A percentile compares a stretch with the other conserved stretches of the same genome.
Conservation (phyloP, 2,797 vertebrate species). For the Novumbra hubbsi region DNA sequence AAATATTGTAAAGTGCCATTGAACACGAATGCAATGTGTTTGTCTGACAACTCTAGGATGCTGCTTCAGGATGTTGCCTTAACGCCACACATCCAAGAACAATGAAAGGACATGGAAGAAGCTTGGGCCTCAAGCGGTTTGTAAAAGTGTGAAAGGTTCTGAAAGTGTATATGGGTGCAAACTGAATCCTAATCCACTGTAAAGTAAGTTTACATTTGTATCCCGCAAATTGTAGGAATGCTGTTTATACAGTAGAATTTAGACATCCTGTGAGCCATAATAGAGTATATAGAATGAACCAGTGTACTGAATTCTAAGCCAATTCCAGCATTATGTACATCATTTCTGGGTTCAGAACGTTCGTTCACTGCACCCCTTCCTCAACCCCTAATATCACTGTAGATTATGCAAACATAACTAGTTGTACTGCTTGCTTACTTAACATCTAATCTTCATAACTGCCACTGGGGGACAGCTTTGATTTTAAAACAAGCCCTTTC, state of each 20-base stretch:
- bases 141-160: conserved; percentile 18
- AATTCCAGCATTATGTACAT: background rate
- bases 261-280: background rate
- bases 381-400: no score
- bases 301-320: background rate
- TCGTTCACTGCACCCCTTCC: no score
- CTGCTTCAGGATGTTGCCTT: conserved; percentile 32
- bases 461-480: no score
- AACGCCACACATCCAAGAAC: conserved; percentile 24
- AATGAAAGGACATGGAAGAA: conserved; percentile 20
- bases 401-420: no score
- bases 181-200: conserved; percentile 13
- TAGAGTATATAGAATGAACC: background rate
- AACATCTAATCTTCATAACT: no score
- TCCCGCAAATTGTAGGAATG: conserved; percentile 20
- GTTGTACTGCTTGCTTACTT: no score
- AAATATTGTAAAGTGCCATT: no score
- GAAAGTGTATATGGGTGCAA: background rate
- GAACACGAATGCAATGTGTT: background rate
- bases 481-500: no score
- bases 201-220: conserved; percentile 1
- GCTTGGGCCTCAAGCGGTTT: conserved; percentile 5
- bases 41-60: conserved; percentile 33
- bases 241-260: background rate
- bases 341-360: background rate